A percentile compares a stretch with the other conserved stretches of the same genome.
These are phyloP conservation scores for Chaetorhynchus papuensis DNA, from an alignment of 2,113 vertebrate species.

Conservation along the genomic window DNA sequence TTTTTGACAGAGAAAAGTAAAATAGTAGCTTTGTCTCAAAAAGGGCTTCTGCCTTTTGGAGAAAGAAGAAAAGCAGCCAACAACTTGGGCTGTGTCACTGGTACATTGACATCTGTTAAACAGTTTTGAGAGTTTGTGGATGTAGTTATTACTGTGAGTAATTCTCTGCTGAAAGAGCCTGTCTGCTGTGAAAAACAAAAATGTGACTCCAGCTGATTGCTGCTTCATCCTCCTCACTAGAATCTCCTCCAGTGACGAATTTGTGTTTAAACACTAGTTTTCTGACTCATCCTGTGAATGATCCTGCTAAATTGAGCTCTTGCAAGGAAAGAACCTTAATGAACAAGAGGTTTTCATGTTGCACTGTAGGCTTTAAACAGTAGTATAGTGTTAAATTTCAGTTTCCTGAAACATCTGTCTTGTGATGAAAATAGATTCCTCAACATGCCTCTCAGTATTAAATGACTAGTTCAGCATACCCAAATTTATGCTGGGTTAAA, in stretches of 20 bases:
- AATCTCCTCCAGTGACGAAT: not conserved
- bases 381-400: not conserved
- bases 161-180: not conserved
- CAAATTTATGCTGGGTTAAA: not conserved
- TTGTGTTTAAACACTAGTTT: not conserved
- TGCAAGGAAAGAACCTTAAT: not conserved
- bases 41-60: not conserved
- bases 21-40: not conserved
- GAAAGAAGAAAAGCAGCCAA: not conserved
- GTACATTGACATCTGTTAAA: not conserved
- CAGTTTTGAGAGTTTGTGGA: not conserved
- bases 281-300: not conserved
- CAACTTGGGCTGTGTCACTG: not conserved
- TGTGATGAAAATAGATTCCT: not conserved
- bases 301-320: not conserved
- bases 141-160: not conserved
- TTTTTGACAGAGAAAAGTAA: not conserved
- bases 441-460: not conserved
- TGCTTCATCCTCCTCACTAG: not conserved
- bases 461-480: not conserved
- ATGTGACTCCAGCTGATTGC: not conserved
- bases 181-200: not conserved
- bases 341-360: not conserved
- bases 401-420: not conserved
- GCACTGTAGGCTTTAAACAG: not conserved